Base-by-base conservation (phyloP, 92 coral and sea anemone species). In the Porites cylindrica region DNA sequence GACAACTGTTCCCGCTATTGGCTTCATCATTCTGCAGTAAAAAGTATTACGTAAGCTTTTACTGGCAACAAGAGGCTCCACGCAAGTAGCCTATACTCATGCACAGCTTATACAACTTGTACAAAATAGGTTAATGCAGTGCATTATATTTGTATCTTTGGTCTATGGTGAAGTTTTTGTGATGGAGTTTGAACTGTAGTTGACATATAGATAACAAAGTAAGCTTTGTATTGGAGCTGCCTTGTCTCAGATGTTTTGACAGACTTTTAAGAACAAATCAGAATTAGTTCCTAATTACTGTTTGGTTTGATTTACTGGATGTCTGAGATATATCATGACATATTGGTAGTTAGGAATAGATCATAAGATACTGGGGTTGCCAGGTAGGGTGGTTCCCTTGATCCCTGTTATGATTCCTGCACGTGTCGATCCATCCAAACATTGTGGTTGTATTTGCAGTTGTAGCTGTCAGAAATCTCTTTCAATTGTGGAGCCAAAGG, bases 361-460 rank as follows among this genome's bases (percentile, higher is more conserved):
- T 65, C 70, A 65, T 65, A 65, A 65, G 70, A 65, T 65, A 65
- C 21, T 24, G 29, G 69, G 70, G 1, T 65, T 65, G 70, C 21
- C 21, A 65, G 8, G 70, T 65, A 65, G 70, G 70, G 70, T 65
- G 70, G 70, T 6, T 65, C 18, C 70, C 70, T 65, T 65, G 21
- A 65, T 17, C 70, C 70, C 18, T 65, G 70, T 65, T 13, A 24
- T 17, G 21, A 65, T 65, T 65, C 26, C 43, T 32, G 43, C 43
- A 32, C 4, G 5, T 2, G 43, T 32, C 43, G 5, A 32, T 32
- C 43, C 43, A 2, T 32, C 43, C 43, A 32, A 32, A 2, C 43
- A 2, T 2, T 32, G 4, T 32, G 43, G 43, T 32, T 32, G 5
- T 32, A 32, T 0, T 32, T 0, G 43, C 43, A 0, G 4, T 32